A percentile compares a stretch with the other conserved stretches of the same genome.
Evolutionary conservation across 1,140 invertebrate genomes (phyloP).

Genomic region (Zophobas atratus): DNA sequence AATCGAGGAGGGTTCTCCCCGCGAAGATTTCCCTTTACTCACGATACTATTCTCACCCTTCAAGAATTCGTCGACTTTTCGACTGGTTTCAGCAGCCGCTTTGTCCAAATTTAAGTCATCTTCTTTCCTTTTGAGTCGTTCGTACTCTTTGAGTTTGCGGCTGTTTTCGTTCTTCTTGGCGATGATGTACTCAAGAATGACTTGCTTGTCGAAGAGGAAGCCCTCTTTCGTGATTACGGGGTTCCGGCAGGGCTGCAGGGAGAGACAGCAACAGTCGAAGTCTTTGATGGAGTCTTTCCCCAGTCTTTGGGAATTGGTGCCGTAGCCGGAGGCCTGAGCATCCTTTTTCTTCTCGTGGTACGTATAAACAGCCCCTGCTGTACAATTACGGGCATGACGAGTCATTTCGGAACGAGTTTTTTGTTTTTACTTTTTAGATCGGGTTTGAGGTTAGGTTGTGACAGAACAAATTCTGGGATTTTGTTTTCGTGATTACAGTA

Average conservation of each 20-base stretch:
- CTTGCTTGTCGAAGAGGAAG: conserved; percentile 97
- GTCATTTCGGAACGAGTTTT: conserved; percentile 78
- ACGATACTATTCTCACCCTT: conserved; percentile 84
- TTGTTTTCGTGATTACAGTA: no score
- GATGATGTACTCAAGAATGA: conserved; percentile 96
- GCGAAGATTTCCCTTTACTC: conserved; percentile 56
- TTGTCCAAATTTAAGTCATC: conserved; percentile 76
- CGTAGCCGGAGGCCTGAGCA: conserved; percentile 92
- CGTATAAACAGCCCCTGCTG: conserved; percentile 97
- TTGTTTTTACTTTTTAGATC: background rate
- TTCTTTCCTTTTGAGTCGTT: conserved; percentile 88
- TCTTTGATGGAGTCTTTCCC: conserved; percentile 98
- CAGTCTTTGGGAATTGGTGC: conserved; percentile 86
- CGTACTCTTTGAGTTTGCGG: conserved; percentile 93
- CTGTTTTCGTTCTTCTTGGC: conserved; percentile 95
- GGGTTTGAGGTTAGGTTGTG: no score
- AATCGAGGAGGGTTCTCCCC: conserved; percentile 71
- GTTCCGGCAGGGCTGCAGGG: conserved; percentile 94
- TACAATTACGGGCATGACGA: conserved; percentile 97
- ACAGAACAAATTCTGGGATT: no score
- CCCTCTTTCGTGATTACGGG: conserved; percentile 95
- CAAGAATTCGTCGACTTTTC: conserved; percentile 83
- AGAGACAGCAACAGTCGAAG: conserved; percentile 98
- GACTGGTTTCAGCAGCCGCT: conserved; percentile 79
- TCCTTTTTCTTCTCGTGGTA: conserved; percentile 99